Evolutionary conservation across 2,113 vertebrate genomes (phyloP).

Genomic region (Phylloscopus trochilus): DNA sequence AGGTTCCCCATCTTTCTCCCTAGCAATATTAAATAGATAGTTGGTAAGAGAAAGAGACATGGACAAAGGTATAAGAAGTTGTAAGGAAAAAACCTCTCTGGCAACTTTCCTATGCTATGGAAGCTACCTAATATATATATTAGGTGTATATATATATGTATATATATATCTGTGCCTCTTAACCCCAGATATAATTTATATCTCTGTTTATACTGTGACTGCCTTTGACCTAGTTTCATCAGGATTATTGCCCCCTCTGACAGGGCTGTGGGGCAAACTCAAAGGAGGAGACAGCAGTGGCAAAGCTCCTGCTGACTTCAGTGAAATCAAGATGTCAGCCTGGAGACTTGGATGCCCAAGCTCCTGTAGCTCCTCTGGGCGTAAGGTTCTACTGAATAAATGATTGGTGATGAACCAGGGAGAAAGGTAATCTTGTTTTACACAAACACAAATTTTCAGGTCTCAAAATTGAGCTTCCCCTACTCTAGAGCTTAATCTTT

Average conservation of each 20-base stretch:
- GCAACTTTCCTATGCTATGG: neutral
- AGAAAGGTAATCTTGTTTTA: neutral
- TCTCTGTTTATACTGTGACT: neutral
- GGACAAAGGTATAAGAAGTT: neutral
- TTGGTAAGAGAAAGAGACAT: neutral
- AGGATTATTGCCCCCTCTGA: neutral
- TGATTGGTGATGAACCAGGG: neutral
- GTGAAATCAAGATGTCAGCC: neutral
- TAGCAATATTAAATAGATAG: neutral
- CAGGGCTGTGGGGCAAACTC: neutral
- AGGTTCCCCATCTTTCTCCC: neutral
- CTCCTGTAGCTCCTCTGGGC: rapidly evolving
- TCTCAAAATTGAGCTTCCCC: neutral
- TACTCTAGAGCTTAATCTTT: neutral
- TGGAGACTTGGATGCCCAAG: neutral
- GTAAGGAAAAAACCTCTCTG: neutral
- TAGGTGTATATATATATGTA: no score
- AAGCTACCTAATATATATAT: neutral
- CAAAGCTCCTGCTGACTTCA: neutral
- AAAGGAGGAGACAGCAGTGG: neutral
- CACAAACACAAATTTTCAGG: neutral
- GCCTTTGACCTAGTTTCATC: neutral
- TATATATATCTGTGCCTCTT: neutral
- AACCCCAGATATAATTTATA: neutral
- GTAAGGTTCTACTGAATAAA: neutral